phyloP scores from a whole-genome alignment of 2,113 vertebrate genomes.

The Datnioides undecimradiatus region DNA sequence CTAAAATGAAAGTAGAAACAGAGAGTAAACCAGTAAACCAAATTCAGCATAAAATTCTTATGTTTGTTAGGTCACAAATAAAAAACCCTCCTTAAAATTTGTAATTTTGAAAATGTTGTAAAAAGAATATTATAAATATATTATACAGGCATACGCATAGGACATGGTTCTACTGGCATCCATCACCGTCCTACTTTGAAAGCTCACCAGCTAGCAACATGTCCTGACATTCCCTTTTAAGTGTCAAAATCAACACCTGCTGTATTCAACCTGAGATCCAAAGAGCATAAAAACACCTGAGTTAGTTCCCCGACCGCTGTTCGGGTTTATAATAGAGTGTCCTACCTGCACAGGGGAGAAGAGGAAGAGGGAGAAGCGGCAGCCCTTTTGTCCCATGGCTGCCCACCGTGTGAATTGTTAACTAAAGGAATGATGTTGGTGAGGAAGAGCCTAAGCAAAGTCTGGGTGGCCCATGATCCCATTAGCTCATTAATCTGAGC shows the following conservation, averaged over 20 bases:
- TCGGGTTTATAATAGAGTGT: background rate
- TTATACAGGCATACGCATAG: background rate
- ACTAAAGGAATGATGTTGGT: slow-evolving; percentile 38
- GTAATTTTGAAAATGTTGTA: background rate
- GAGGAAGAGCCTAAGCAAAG: slow-evolving; percentile 43
- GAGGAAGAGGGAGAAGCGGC: slow-evolving; percentile 81
- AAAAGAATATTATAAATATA: background rate
- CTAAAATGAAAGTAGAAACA: background rate
- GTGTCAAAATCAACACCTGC: background rate
- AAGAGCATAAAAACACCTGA: background rate
- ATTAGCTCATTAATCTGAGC: slow-evolving; percentile 78
- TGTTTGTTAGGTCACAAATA: no score
- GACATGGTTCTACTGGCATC: background rate
- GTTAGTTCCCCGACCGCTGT: background rate
- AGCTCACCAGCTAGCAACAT: background rate
- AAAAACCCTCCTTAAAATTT: background rate
- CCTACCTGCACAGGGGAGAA: slow-evolving; percentile 85
- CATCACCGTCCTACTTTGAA: background rate
- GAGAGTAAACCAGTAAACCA: background rate
- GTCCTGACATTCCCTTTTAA: background rate
- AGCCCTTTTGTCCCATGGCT: slow-evolving; percentile 86
- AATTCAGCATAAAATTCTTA: background rate
- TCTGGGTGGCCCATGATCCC: slow-evolving; percentile 67
- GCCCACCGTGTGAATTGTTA: slow-evolving; percentile 42
- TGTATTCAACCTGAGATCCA: background rate